Percentiles rank a stretch among this genome's conserved stretches.
Conservation (phyloP, 1,140 invertebrate genomes). For the Brachionus rubens region DNA sequence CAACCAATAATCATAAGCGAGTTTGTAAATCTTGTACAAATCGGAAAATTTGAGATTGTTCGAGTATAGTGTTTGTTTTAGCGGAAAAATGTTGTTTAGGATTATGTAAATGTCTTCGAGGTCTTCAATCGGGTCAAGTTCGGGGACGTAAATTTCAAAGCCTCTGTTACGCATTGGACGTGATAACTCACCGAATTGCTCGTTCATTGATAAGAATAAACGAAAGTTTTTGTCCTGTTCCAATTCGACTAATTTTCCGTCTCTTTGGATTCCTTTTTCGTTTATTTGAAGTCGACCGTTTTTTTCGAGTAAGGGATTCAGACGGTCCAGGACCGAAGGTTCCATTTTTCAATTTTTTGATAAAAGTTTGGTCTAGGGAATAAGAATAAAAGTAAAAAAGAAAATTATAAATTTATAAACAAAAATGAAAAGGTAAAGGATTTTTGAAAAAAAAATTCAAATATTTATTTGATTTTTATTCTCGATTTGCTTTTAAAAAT, state of each 20-base stretch:
- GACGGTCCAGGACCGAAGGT: conserved; percentile 67
- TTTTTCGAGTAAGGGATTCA: conserved; percentile 93
- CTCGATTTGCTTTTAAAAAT: no score
- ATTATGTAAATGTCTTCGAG: background rate
- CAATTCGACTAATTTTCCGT: conserved; percentile 72
- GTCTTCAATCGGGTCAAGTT: background rate
- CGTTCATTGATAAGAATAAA: conserved; percentile 18
- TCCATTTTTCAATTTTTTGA: conserved; percentile 53
- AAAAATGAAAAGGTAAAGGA: no score
- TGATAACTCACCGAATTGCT: conserved; percentile 31
- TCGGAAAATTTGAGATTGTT: background rate
- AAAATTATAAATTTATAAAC: no score
- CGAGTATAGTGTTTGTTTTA: background rate
- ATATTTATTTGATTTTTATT: no score
- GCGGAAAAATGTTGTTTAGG: background rate
- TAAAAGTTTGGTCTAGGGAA: conserved; percentile 68
- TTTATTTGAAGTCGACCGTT: conserved; percentile 81
- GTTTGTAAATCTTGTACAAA: background rate
- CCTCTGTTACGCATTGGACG: conserved; percentile 36
- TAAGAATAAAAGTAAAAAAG: no score
- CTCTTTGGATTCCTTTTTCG: conserved; percentile 74
- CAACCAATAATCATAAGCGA: conserved; percentile 10
- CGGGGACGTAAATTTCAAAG: conserved; percentile 29
- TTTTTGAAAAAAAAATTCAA: no score
- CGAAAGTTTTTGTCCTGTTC: conserved; percentile 82